phyloP scores from a whole-genome alignment of 2,113 vertebrate species.

The Ellobius talpinus region DNA sequence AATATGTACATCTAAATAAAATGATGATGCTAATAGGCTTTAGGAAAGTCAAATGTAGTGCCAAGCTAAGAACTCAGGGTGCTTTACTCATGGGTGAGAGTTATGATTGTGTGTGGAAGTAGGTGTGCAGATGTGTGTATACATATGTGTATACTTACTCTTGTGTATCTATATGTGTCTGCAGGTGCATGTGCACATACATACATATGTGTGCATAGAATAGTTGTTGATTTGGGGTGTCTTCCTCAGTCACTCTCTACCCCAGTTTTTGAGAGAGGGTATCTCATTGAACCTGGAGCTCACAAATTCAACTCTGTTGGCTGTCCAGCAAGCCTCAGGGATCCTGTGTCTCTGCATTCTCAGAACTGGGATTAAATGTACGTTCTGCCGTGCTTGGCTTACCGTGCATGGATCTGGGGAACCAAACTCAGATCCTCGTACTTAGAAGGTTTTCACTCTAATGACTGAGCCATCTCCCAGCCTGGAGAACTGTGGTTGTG shows the following conservation, averaged over 20 bases:
- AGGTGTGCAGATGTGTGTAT: too few relatives aligned
- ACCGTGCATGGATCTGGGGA: neutral
- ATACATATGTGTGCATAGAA: neutral
- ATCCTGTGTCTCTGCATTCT: too few relatives aligned
- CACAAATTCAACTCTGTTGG: neutral
- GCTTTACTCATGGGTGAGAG: neutral
- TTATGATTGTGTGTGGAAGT: neutral
- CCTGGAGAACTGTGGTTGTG: neutral
- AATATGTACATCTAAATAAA: neutral
- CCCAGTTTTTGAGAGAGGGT: neutral
- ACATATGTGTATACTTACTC: neutral
- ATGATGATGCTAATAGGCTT: neutral
- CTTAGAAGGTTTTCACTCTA: neutral
- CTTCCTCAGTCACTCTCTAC: neutral
- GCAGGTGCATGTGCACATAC: neutral
- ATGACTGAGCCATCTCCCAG: neutral
- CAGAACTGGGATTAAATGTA: neutral
- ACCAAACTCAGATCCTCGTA: neutral
- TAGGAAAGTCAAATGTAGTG: neutral
- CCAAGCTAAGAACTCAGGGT: neutral
- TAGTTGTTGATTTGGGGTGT: neutral
- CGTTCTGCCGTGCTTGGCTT: neutral
- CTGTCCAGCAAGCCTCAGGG: neutral
- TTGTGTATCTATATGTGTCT: neutral
- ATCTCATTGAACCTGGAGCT: neutral